These are phyloP conservation scores for Unio delphinus DNA, from an alignment of 2,888 invertebrate genomes.

Conservation along the genomic window DNA sequence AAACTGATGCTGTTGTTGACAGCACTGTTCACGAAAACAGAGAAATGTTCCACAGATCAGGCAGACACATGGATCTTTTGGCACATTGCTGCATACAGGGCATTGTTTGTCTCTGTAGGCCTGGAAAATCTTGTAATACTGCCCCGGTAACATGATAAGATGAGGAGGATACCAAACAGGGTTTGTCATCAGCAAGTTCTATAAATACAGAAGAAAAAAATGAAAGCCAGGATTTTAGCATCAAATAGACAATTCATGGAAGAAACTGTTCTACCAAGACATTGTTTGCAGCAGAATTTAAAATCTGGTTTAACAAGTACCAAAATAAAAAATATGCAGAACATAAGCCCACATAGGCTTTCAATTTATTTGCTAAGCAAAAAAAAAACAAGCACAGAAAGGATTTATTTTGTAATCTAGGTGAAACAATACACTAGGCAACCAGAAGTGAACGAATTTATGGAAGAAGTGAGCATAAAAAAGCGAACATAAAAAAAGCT, in stretches of 20 bases:
- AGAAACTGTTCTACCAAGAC: not conserved
- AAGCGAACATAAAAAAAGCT: too few species aligned
- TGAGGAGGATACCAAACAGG: slow-evolving; percentile 79
- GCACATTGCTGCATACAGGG: slow-evolving; percentile 89
- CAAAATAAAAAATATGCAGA: too few species aligned
- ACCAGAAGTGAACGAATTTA: too few species aligned
- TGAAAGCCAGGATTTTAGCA: not conserved
- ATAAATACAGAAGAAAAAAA: slow-evolving; percentile 12
- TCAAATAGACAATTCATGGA: not conserved
- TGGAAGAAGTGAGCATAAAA: too few species aligned
- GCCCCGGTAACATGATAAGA: slow-evolving; percentile 87
- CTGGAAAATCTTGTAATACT: slow-evolving; percentile 93
- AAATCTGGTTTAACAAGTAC: too few species aligned
- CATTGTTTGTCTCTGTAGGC: slow-evolving; percentile 94
- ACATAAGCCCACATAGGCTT: too few species aligned
- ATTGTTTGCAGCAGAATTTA: too few species aligned
- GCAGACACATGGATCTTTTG: slow-evolving; percentile 92
- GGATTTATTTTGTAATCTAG: too few species aligned
- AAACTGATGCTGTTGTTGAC: slow-evolving; percentile 79
- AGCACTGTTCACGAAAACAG: slow-evolving; percentile 77
- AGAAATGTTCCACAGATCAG: slow-evolving; percentile 93
- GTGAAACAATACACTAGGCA: too few species aligned
- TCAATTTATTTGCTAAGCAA: too few species aligned
- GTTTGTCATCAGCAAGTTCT: slow-evolving; percentile 56
- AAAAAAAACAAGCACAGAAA: too few species aligned